Conservation (phyloP, 2,113 vertebrate genomes). For the Ictidomys tridecemlineatus region DNA sequence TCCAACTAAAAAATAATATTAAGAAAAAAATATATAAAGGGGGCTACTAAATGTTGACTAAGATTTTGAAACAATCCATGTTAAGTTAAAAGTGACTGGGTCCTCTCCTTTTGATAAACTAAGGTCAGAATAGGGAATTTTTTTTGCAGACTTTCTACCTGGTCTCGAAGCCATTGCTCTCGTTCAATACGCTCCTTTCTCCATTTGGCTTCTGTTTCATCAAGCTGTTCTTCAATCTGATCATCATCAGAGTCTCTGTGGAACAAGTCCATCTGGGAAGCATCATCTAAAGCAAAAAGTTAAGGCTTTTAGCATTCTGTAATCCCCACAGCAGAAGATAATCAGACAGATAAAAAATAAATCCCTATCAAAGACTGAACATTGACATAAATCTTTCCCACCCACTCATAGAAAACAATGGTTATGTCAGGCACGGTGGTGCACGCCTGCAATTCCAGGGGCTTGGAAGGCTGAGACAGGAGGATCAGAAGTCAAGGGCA, state of each 20-base stretch:
- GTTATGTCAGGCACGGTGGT: neutral
- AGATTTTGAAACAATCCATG: constrained; percentile 11
- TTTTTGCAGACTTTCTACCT: constrained; percentile 87
- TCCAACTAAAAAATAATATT: no score
- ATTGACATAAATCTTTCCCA: neutral
- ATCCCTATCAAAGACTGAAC: neutral
- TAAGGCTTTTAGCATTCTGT: constrained; percentile 32
- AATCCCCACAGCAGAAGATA: neutral
- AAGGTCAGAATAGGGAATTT: neutral
- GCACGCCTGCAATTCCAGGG: no score
- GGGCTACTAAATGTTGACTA: neutral
- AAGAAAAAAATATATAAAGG: no score
- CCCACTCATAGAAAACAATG: neutral
- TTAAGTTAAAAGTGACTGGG: neutral
- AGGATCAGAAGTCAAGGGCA: no score
- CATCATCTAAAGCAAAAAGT: constrained; percentile 86
- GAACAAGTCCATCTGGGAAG: constrained; percentile 89
- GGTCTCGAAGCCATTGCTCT: constrained; percentile 96
- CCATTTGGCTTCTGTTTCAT: constrained; percentile 92
- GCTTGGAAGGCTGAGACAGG: no score
- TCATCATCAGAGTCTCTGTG: constrained; percentile 90
- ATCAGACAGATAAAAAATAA: constrained; percentile 18
- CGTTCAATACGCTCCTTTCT: constrained; percentile 95
- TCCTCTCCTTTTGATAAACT: neutral
- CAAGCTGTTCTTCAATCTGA: constrained; percentile 92